Percentiles rank a stretch among this genome's conserved stretches.
Conservation (phyloP, 2,888 invertebrate species). For the Dysmachus trigonus region DNA sequence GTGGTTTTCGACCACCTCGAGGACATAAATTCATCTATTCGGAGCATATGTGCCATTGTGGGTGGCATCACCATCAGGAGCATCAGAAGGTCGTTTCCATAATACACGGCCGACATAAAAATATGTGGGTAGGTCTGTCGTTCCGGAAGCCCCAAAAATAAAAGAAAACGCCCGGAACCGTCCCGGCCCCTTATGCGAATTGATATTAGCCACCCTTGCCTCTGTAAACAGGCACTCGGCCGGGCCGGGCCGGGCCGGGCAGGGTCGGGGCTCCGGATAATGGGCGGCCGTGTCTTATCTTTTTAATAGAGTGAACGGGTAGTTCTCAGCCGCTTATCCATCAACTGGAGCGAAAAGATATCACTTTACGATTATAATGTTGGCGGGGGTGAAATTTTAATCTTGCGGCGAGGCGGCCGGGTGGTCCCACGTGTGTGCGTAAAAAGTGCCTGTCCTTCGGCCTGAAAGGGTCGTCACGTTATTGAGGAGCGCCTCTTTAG, state of each 20-base stretch:
- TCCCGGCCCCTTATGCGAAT: constrained; percentile 34
- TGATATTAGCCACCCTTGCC: constrained; percentile 8
- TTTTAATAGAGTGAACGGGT: constrained; percentile 44
- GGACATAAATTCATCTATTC: constrained; percentile 23
- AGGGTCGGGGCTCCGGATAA: constrained; percentile 43
- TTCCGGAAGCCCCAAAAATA: constrained; percentile 38
- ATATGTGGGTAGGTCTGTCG: constrained; percentile 45
- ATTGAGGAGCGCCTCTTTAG: neutral
- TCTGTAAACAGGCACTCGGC: neutral
- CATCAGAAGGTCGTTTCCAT: constrained; percentile 27
- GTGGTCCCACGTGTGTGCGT: constrained; percentile 1
- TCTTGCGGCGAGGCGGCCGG: constrained; percentile 39
- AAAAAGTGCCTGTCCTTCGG: constrained; percentile 14
- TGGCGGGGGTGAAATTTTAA: constrained; percentile 47
- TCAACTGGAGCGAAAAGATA: constrained; percentile 48
- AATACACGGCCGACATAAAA: constrained; percentile 48
- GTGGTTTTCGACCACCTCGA: neutral
- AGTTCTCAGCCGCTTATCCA: constrained; percentile 43
- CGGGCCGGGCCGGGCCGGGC: constrained; percentile 16
- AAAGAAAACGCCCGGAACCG: constrained; percentile 1
- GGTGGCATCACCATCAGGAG: constrained; percentile 31
- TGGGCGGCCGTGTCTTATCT: constrained; percentile 49
- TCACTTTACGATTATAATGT: constrained; percentile 49
- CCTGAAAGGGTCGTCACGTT: constrained; percentile 11
- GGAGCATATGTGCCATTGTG: constrained; percentile 20